phyloP scores from a whole-genome alignment of 1,140 invertebrate species.

The Musca domestica region DNA sequence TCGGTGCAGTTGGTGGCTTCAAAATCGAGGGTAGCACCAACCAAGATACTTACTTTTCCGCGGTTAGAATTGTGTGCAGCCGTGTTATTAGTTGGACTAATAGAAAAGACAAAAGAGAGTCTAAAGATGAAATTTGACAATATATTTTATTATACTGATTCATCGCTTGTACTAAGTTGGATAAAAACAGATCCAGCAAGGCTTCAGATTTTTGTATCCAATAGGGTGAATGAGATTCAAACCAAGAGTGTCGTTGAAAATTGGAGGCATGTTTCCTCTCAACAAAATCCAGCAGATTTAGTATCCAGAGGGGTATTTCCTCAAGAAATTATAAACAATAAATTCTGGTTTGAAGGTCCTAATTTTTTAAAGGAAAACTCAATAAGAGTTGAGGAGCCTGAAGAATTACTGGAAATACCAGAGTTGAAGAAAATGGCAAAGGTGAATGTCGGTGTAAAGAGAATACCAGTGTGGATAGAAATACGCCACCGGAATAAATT shows the following conservation, averaged over 20 bases:
- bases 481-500: background rate
- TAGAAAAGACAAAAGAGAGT: background rate
- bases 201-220: constrained; percentile 3
- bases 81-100: background rate
- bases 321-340: background rate
- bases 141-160: constrained; percentile 5
- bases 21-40: background rate
- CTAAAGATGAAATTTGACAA: background rate
- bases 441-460: background rate
- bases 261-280: background rate
- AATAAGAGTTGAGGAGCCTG: too few species aligned
- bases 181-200: constrained; percentile 7
- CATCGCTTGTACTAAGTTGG: background rate
- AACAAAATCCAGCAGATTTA: background rate
- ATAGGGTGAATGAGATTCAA: background rate
- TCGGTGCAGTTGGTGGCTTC: background rate
- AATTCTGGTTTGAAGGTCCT: background rate
- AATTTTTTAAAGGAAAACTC: background rate
- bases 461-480: background rate
- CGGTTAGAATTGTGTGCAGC: constrained; percentile 2
- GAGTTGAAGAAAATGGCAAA: too few species aligned
- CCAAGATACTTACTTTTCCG: background rate
- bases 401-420: too few species aligned
- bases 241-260: too few species aligned
- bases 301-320: background rate